Percentiles rank a stretch among this genome's conserved stretches.
Evolutionary conservation across 1,140 invertebrate species (phyloP).

Genomic region (Bilobella aurantiaca): DNA sequence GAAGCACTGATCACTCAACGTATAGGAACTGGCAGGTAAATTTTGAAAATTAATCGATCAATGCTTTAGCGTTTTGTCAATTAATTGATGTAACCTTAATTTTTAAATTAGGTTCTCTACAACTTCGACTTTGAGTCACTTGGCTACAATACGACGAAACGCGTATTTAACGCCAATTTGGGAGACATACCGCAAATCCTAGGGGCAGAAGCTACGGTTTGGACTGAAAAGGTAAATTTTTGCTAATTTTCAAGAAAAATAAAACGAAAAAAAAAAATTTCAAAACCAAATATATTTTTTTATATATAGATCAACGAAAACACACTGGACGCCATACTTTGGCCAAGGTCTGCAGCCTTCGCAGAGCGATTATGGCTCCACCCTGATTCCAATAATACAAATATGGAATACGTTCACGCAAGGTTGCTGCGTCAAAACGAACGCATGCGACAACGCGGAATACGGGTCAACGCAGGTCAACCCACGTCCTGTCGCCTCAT

Average conservation of each 20-base stretch:
- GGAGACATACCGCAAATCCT: conserved; percentile 11
- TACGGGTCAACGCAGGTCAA: conserved; percentile 33
- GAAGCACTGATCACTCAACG: conserved; percentile 20
- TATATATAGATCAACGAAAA: conserved; percentile 24
- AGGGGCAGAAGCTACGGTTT: conserved; percentile 27
- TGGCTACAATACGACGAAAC: neutral
- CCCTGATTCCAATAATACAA: neutral
- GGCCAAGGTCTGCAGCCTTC: conserved; percentile 18
- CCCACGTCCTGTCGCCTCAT: conserved; percentile 55
- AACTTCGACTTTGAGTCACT: conserved; percentile 19
- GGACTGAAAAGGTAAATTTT: conserved; percentile 40
- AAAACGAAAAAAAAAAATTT: neutral
- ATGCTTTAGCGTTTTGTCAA: neutral
- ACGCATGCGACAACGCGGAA: conserved; percentile 35
- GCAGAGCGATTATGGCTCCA: conserved; percentile 25
- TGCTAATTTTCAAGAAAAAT: neutral
- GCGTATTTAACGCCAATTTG: neutral
- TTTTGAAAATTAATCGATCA: conserved; percentile 2
- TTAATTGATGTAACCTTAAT: neutral
- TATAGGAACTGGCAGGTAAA: conserved; percentile 26
- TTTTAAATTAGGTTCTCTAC: conserved; percentile 22
- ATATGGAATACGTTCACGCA: conserved; percentile 20
- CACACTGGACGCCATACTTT: conserved; percentile 24
- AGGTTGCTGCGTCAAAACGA: conserved; percentile 36
- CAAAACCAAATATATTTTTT: neutral